Percentiles rank a stretch among this genome's conserved stretches.
Evolutionary conservation across 2,888 invertebrate species (phyloP).

Genomic region (Xylota sylvarum): DNA sequence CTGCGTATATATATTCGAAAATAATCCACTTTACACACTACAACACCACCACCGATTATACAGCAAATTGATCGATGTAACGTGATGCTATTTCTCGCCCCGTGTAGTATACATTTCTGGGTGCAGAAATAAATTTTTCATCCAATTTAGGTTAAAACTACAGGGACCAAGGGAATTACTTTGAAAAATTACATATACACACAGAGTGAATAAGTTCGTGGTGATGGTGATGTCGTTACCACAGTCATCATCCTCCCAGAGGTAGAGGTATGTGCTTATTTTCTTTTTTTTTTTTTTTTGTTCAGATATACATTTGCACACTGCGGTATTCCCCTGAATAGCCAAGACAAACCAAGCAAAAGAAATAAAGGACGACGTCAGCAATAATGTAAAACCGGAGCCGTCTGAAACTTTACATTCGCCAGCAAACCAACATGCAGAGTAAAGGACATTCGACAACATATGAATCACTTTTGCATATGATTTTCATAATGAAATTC

Average conservation of each 20-base stretch:
- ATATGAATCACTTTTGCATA: slow-evolving; percentile 67
- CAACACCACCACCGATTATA: slow-evolving; percentile 12
- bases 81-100: slow-evolving; percentile 5
- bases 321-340: background rate
- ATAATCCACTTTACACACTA: slow-evolving; percentile 15
- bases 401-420: background rate
- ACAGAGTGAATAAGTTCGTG: background rate
- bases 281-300: background rate
- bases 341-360: background rate
- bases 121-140: slow-evolving; percentile 49
- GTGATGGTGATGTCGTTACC: slow-evolving; percentile 1
- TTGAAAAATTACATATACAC: slow-evolving; percentile 53
- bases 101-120: background rate
- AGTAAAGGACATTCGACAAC: slow-evolving; percentile 49
- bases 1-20: background rate
- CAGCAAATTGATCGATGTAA: slow-evolving; percentile 3
- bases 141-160: slow-evolving; percentile 74
- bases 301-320: slow-evolving; percentile 2
- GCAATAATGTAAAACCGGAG: slow-evolving; percentile 19
- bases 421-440: background rate
- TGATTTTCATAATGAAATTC: slow-evolving; percentile 71
- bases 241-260: background rate
- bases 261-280: slow-evolving; percentile 1
- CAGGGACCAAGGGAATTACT: slow-evolving; percentile 66
- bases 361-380: slow-evolving; percentile 4